phyloP scores from a whole-genome alignment of 2,113 vertebrate genomes.

The Uria aalge region DNA sequence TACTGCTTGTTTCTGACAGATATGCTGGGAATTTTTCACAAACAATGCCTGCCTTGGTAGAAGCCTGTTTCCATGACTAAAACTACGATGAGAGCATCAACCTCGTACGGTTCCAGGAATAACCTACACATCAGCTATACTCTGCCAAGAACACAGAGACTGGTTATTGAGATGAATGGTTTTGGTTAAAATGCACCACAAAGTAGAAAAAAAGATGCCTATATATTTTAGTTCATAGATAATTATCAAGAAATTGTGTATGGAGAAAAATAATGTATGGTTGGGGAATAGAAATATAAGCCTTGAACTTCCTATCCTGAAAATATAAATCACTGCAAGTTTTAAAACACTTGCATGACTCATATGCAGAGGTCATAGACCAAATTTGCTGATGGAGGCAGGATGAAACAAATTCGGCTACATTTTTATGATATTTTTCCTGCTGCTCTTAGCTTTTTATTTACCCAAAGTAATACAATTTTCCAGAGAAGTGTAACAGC shows the following conservation, averaged over 20 bases:
- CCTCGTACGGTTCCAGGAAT: slow-evolving; percentile 55
- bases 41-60: slow-evolving; percentile 31
- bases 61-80: slow-evolving; percentile 69
- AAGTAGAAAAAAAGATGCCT: slow-evolving; percentile 41
- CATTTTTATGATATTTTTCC: slow-evolving; percentile 69
- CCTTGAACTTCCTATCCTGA: slow-evolving; percentile 63
- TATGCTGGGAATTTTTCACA: slow-evolving; percentile 28
- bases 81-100: slow-evolving; percentile 49
- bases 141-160: slow-evolving; percentile 36
- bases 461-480: slow-evolving; percentile 64
- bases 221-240: slow-evolving; percentile 61
- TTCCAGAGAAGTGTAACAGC: slow-evolving; percentile 61
- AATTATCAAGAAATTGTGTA: slow-evolving; percentile 64
- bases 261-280: slow-evolving; percentile 55
- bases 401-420: slow-evolving; percentile 64
- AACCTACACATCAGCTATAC: slow-evolving; percentile 21
- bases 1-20: slow-evolving; percentile 19
- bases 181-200: slow-evolving; percentile 58
- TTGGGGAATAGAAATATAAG: slow-evolving; percentile 64
- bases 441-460: slow-evolving; percentile 64
- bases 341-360: slow-evolving; percentile 66
- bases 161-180: slow-evolving; percentile 60
- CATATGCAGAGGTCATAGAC: slow-evolving; percentile 63
- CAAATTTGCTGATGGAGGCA: slow-evolving; percentile 71
- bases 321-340: slow-evolving; percentile 63